phyloP scores from a whole-genome alignment of 2,888 invertebrate genomes.

The Monochamus alternatus region DNA sequence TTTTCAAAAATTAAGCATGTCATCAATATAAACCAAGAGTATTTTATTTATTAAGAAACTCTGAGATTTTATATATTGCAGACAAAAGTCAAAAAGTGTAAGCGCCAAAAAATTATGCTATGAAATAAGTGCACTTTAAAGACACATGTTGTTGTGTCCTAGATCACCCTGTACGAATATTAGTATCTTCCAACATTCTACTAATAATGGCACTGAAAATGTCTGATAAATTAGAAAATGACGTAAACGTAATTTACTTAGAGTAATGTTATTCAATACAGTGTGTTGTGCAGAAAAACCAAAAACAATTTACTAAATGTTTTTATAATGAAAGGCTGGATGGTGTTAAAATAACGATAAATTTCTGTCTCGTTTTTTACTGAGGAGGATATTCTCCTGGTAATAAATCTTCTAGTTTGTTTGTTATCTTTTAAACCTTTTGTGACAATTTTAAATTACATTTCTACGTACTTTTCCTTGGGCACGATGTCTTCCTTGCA shows the following conservation, averaged over 20 bases:
- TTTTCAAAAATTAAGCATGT: too few species aligned
- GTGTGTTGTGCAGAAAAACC: not conserved
- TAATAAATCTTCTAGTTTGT: conserved; percentile 44
- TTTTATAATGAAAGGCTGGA: conserved; percentile 10
- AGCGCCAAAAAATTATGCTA: too few species aligned
- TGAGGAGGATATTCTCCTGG: conserved; percentile 19
- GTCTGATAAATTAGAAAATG: too few species aligned
- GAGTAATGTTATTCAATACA: not conserved
- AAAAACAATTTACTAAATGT: conserved; percentile 17
- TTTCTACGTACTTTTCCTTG: conserved; percentile 33
- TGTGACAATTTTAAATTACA: conserved; percentile 46
- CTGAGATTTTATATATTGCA: too few species aligned
- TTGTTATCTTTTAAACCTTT: conserved; percentile 42
- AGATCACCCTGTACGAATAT: too few species aligned
- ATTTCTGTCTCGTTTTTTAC: conserved; percentile 39
- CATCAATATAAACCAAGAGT: too few species aligned
- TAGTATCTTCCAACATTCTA: too few species aligned
- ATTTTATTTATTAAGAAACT: too few species aligned
- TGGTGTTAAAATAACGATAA: conserved; percentile 38
- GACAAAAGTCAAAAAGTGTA: too few species aligned
- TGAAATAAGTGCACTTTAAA: too few species aligned
- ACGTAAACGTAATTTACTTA: not conserved
- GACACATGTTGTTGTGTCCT: too few species aligned
- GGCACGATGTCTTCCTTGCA: conserved; percentile 24
- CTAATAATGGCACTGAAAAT: too few species aligned